A percentile compares a stretch with the other conserved stretches of the same genome.
These are phyloP conservation scores for Samia ricini DNA, from an alignment of 1,140 invertebrate species.

Conservation along the genomic window DNA sequence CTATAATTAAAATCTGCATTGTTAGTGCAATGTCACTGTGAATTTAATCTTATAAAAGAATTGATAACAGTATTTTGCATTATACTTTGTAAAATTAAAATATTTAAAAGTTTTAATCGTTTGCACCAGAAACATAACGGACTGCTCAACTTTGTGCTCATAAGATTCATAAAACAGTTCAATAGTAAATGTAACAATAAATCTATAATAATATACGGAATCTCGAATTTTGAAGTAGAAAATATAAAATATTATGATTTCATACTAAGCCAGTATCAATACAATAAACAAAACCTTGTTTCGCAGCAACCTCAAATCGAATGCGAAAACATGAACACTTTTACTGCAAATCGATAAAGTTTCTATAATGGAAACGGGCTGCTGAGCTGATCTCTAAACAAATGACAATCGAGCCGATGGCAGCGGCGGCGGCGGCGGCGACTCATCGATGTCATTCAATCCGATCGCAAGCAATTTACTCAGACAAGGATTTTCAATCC, in stretches of 20 bases:
- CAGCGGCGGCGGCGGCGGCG: slow-evolving; percentile 5
- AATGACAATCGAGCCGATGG: slow-evolving; percentile 38
- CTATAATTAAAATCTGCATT: not conserved
- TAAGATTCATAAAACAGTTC: no score
- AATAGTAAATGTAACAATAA: no score
- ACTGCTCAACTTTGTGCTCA: no score
- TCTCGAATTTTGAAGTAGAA: not conserved
- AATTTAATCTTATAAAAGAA: no score
- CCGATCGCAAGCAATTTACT: slow-evolving; percentile 60
- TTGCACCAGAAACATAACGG: no score
- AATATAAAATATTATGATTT: not conserved
- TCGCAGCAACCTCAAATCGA: not conserved
- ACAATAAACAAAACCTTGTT: not conserved
- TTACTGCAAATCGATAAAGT: slow-evolving; percentile 22
- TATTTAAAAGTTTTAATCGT: no score
- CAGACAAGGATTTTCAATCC: slow-evolving; percentile 55
- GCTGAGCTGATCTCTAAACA: slow-evolving; percentile 35
- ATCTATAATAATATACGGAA: not conserved
- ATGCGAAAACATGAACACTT: slow-evolving; percentile 16
- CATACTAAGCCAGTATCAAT: not conserved
- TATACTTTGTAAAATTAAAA: no score
- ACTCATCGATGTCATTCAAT: slow-evolving; percentile 45
- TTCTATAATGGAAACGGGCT: slow-evolving; percentile 22
- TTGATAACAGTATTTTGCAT: no score
- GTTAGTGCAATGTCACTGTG: no score